Evolutionary conservation across 2,113 vertebrate species (phyloP).

Genomic region (Stomatorhinus ivindoensis): DNA sequence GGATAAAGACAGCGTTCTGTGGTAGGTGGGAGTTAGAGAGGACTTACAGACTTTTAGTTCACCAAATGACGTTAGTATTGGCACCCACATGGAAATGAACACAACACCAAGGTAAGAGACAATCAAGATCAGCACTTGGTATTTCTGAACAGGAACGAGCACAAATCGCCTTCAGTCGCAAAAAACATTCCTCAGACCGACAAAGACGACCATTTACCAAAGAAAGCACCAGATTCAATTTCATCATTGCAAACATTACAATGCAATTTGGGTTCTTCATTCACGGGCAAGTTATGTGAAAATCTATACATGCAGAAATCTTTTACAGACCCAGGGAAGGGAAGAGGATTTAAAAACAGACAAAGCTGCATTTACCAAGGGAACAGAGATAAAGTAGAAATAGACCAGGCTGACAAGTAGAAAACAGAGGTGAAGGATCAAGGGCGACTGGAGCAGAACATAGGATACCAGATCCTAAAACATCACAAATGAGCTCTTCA

Average conservation of each 20-base stretch:
- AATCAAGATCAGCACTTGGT: background rate
- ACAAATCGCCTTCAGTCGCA: background rate
- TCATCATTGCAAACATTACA: background rate
- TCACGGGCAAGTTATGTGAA: background rate
- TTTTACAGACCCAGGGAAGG: background rate
- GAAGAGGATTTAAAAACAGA: background rate
- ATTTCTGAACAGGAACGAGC: background rate
- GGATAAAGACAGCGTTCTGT: background rate
- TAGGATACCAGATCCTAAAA: background rate
- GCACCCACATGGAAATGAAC: background rate
- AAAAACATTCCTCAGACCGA: background rate
- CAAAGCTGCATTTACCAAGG: background rate
- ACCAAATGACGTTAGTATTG: background rate
- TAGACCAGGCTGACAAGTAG: background rate
- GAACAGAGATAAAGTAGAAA: background rate
- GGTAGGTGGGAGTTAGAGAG: background rate
- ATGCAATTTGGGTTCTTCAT: background rate
- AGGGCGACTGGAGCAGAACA: background rate
- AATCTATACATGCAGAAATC: slow-evolving; percentile 6
- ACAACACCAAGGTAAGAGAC: background rate
- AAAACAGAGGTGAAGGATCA: background rate
- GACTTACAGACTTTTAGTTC: background rate
- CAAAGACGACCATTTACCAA: slow-evolving; percentile 1
- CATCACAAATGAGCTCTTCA: background rate
- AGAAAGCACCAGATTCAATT: slow-evolving; percentile 23